phyloP scores from a whole-genome alignment of 2,113 vertebrate genomes.

The Solenodon paradoxus region DNA sequence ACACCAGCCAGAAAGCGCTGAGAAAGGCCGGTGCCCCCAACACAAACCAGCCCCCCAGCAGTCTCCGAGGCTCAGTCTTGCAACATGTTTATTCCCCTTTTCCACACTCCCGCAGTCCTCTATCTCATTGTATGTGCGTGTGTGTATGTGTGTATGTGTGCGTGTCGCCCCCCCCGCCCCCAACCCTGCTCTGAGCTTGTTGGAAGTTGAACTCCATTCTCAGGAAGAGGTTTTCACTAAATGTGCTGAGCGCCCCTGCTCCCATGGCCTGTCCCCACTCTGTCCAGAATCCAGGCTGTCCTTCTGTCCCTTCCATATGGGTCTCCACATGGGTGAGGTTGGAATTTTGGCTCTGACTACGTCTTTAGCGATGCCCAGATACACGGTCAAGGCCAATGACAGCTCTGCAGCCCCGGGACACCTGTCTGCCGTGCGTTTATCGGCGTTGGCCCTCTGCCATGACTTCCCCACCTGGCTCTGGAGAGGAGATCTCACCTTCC shows the following conservation, averaged over 20 bases:
- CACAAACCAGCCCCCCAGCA: not conserved
- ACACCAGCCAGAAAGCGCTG: not conserved
- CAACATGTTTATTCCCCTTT: not conserved
- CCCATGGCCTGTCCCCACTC: not conserved
- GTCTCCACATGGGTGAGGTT: slow-evolving; percentile 25
- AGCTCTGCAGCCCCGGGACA: slow-evolving; percentile 9
- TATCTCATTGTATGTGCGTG: not conserved
- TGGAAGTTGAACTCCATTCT: no score
- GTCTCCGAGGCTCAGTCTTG: not conserved
- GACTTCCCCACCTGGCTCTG: not conserved
- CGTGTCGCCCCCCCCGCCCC: rapidly evolving
- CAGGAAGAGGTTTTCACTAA: not conserved
- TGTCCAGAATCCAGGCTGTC: not conserved
- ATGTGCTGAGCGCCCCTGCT: rapidly evolving
- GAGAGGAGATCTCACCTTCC: not conserved
- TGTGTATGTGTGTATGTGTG: rapidly evolving
- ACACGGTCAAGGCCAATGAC: slow-evolving; percentile 11
- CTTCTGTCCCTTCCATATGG: slow-evolving; percentile 59
- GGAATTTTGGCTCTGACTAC: slow-evolving; percentile 45
- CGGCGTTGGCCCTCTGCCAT: not conserved
- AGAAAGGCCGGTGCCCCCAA: not conserved
- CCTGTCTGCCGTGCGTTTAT: slow-evolving; percentile 10
- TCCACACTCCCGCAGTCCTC: not conserved
- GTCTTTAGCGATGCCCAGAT: slow-evolving; percentile 30
- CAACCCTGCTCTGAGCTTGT: not conserved